Conservation (phyloP, 2,113 vertebrate genomes). For the Datnioides undecimradiatus region DNA sequence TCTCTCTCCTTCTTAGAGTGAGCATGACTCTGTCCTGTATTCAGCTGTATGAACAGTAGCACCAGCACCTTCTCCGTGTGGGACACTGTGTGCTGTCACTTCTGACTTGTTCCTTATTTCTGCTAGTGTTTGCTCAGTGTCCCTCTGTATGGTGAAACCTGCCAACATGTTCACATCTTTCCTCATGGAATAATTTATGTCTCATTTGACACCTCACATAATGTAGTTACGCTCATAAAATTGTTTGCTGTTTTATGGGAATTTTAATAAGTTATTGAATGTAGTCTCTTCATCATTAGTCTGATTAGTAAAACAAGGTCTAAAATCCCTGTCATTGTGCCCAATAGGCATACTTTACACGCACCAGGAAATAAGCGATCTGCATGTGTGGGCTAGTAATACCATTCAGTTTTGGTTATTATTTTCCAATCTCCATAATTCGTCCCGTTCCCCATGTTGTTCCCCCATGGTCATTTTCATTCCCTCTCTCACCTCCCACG, state of each 20-base stretch:
- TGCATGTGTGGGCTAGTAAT: slow-evolving; percentile 81
- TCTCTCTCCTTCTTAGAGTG: slow-evolving; percentile 71
- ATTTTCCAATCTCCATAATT: slow-evolving; percentile 87
- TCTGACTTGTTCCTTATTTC: slow-evolving; percentile 62
- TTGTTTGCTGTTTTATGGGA: slow-evolving; percentile 17
- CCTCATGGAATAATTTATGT: slow-evolving; percentile 16
- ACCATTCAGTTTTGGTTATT: slow-evolving; percentile 82
- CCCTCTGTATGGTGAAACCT: slow-evolving; percentile 23
- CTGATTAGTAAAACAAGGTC: slow-evolving; percentile 58
- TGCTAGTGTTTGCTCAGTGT: slow-evolving; percentile 46
- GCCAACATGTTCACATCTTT: slow-evolving; percentile 12
- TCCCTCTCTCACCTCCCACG: slow-evolving; percentile 89
- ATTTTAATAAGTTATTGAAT: slow-evolving; percentile 55
- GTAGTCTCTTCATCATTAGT: slow-evolving; percentile 23
- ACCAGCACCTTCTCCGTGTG: slow-evolving; percentile 79
- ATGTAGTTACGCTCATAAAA: slow-evolving; percentile 53
- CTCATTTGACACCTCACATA: slow-evolving; percentile 39
- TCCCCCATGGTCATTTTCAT: slow-evolving; percentile 92
- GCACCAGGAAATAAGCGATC: slow-evolving; percentile 72
- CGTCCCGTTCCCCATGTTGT: slow-evolving; percentile 85
- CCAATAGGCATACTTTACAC: slow-evolving; percentile 64
- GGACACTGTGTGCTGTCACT: slow-evolving; percentile 61
- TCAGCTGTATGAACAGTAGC: slow-evolving; percentile 83
- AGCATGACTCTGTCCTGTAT: slow-evolving; percentile 79
- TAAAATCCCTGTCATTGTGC: slow-evolving; percentile 54